Conservation (phyloP, 2,888 invertebrate species). For the Aphodius sticticus region DNA sequence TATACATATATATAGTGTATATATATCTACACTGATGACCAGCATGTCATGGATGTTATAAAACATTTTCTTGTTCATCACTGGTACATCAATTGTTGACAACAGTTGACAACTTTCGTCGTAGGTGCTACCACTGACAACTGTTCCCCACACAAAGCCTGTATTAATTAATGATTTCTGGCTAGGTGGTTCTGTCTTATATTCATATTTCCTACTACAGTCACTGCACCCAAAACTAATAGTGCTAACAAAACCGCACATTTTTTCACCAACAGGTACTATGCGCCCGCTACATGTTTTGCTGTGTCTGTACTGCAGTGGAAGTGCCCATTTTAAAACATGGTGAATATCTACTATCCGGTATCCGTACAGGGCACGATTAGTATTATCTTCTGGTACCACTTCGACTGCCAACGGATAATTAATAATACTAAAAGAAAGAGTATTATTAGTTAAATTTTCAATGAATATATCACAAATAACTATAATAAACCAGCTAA, state of each 20-base stretch:
- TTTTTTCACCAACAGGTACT: not conserved
- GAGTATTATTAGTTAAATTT: not conserved
- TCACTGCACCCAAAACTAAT: not conserved
- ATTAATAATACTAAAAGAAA: not conserved
- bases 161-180: not conserved
- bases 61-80: not conserved
- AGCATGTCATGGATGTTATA: not conserved
- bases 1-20: too few relatives aligned
- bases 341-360: not conserved
- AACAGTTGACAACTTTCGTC: not conserved
- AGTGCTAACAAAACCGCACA: not conserved
- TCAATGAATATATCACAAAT: slow-evolving; percentile 31
- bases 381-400: not conserved
- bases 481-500: not conserved
- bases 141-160: not conserved
- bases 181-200: not conserved
- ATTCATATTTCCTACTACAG: not conserved
- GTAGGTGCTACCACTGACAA: not conserved
- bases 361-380: not conserved
- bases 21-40: too few relatives aligned
- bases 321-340: not conserved
- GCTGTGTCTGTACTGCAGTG: not conserved
- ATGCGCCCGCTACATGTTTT: not conserved
- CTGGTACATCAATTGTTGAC: not conserved
- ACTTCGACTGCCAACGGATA: not conserved